phyloP scores from a whole-genome alignment of 2,113 vertebrate genomes.

The Columbina picui region DNA sequence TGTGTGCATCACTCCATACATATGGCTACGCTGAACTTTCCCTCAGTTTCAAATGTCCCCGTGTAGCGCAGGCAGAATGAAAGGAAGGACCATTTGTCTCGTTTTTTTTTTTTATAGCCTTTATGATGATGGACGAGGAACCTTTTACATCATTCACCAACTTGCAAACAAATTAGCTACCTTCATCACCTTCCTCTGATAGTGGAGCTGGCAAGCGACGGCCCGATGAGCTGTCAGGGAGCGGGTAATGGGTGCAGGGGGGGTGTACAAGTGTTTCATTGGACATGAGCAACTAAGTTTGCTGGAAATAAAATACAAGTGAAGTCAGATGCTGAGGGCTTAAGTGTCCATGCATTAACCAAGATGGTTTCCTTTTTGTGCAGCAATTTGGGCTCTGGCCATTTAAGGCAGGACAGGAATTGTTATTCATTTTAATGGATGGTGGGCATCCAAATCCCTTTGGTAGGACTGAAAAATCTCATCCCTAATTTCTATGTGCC shows the following conservation, averaged over 20 bases:
- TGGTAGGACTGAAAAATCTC: background rate
- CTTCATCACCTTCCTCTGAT: slow-evolving; percentile 52
- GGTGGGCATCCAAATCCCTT: slow-evolving; percentile 54
- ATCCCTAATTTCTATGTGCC: background rate
- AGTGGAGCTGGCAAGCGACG: background rate
- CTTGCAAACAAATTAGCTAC: slow-evolving; percentile 64
- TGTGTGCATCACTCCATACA: slow-evolving; percentile 56
- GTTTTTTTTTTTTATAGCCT: background rate
- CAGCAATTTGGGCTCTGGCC: slow-evolving; percentile 27
- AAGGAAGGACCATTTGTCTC: slow-evolving; percentile 53
- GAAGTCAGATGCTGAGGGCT: slow-evolving; percentile 52
- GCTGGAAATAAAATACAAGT: slow-evolving; percentile 55
- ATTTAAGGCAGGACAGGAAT: slow-evolving; percentile 26
- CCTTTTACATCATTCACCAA: slow-evolving; percentile 56
- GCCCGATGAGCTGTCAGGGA: background rate
- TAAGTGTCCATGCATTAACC: slow-evolving; percentile 61
- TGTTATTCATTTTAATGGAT: slow-evolving; percentile 64
- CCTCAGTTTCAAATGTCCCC: slow-evolving; percentile 33
- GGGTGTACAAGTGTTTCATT: background rate
- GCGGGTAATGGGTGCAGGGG: background rate
- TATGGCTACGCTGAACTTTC: slow-evolving; percentile 61
- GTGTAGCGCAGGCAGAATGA: background rate
- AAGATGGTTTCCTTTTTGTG: slow-evolving; percentile 23
- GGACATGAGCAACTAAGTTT: slow-evolving; percentile 40
- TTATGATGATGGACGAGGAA: slow-evolving; percentile 65